Conservation (phyloP, 2,113 vertebrate genomes). For the Amia ocellicauda region DNA sequence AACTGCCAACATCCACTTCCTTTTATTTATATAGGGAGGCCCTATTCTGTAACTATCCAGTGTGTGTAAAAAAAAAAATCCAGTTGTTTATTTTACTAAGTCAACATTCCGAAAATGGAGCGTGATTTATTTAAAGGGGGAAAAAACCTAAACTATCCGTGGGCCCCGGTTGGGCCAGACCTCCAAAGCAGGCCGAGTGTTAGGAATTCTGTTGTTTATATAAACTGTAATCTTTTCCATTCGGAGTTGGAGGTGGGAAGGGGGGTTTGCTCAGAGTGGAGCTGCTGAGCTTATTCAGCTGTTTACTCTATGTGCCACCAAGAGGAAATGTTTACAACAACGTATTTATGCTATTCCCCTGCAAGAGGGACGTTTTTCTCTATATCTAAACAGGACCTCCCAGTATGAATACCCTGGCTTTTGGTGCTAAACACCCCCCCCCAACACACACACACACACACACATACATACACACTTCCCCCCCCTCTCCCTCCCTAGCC, state of each 20-base stretch:
- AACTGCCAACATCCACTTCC: constrained; percentile 28
- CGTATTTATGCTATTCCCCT: constrained; percentile 71
- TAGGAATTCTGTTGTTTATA: constrained; percentile 77
- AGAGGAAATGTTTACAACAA: constrained; percentile 79
- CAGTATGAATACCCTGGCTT: constrained; percentile 50
- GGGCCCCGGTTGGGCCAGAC: constrained; percentile 51
- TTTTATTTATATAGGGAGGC: constrained; percentile 30
- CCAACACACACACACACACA: constrained; percentile 23
- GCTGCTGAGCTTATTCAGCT: constrained; percentile 63
- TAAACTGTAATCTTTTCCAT: constrained; percentile 82
- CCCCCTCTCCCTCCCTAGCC: not conserved
- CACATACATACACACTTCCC: constrained; percentile 13
- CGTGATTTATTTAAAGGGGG: constrained; percentile 44
- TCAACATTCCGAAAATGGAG: constrained; percentile 47
- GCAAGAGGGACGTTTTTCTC: constrained; percentile 54
- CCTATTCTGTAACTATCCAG: constrained; percentile 29
- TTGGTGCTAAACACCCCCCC: constrained; percentile 23
- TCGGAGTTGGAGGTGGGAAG: constrained; percentile 58
- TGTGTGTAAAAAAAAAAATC: constrained; percentile 33
- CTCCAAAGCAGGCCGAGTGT: constrained; percentile 69
- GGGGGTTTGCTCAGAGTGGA: constrained; percentile 41
- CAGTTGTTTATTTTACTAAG: constrained; percentile 44
- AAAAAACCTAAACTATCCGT: constrained; percentile 38
- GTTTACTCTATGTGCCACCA: constrained; percentile 73
- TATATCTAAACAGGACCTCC: constrained; percentile 78